Evolutionary conservation across 2,797 vertebrate genomes (phyloP).

Genomic region (Rhadinocentrus ornatus): DNA sequence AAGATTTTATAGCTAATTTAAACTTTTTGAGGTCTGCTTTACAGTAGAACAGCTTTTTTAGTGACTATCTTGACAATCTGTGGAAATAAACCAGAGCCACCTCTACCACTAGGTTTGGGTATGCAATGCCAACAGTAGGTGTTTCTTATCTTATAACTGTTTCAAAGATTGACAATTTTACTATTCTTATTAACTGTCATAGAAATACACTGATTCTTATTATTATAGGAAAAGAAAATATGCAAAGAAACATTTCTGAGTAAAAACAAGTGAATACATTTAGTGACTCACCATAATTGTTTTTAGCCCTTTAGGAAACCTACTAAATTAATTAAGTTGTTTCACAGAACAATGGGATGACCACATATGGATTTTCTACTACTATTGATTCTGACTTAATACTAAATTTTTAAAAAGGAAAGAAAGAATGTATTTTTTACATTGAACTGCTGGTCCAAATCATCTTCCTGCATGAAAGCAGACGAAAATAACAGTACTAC

Average conservation of each 20-base stretch:
- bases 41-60: too few species aligned
- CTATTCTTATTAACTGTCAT: too few species aligned
- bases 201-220: too few species aligned
- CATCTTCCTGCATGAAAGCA: neutral
- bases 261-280: neutral
- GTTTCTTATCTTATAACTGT: too few species aligned
- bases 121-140: too few species aligned
- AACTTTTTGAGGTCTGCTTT: too few species aligned
- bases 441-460: neutral
- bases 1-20: neutral
- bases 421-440: neutral
- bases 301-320: neutral
- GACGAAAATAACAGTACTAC: neutral
- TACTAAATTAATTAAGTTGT: neutral
- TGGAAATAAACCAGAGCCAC: too few species aligned
- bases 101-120: too few species aligned
- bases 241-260: too few species aligned
- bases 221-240: too few species aligned
- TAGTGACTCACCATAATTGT: neutral
- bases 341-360: neutral
- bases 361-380: neutral
- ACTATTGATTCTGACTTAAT: neutral
- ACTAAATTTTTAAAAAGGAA: neutral
- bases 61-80: too few species aligned
- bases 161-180: too few species aligned